phyloP scores from a whole-genome alignment of 2,888 invertebrate genomes.

The Caenorhabditis sinica region DNA sequence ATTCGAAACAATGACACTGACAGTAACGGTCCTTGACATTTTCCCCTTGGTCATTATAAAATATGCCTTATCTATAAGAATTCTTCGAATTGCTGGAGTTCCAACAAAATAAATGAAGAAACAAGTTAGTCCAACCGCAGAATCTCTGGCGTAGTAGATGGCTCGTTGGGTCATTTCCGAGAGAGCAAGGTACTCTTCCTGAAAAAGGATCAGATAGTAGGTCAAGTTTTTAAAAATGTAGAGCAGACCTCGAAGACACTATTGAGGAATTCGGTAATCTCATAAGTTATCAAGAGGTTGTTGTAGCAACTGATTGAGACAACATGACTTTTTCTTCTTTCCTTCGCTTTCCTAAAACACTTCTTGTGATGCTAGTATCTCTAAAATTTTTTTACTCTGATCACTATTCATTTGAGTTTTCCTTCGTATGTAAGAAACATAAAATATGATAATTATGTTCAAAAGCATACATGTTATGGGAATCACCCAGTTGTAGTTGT shows the following conservation, averaged over 20 bases:
- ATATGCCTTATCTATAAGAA: not conserved
- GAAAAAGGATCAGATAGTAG: not conserved
- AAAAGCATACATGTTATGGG: not conserved
- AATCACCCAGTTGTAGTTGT: not conserved
- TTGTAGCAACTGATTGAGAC: not conserved
- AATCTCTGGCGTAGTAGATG: not conserved
- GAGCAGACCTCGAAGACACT: not conserved
- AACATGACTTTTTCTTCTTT: not conserved
- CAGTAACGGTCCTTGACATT: not conserved
- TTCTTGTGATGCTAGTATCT: not conserved
- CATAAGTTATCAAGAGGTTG: slow-evolving; percentile 7
- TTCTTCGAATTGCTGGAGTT: slow-evolving; percentile 4
- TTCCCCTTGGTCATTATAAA: not conserved
- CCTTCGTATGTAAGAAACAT: slow-evolving; percentile 3
- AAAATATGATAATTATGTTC: slow-evolving; percentile 6
- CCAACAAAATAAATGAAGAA: slow-evolving; percentile 19
- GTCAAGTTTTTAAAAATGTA: not conserved
- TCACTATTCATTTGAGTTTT: not conserved
- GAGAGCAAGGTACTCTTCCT: not conserved
- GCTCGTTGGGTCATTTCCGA: not conserved
- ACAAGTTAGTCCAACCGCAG: slow-evolving; percentile 5
- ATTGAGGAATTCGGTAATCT: not conserved
- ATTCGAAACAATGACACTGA: too few relatives aligned
- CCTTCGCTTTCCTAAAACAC: not conserved
- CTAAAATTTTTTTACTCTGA: not conserved